A percentile compares a stretch with the other conserved stretches of the same genome.
Evolutionary conservation across 2,888 invertebrate species (phyloP).

Genomic region (Amphipoea oculea): DNA sequence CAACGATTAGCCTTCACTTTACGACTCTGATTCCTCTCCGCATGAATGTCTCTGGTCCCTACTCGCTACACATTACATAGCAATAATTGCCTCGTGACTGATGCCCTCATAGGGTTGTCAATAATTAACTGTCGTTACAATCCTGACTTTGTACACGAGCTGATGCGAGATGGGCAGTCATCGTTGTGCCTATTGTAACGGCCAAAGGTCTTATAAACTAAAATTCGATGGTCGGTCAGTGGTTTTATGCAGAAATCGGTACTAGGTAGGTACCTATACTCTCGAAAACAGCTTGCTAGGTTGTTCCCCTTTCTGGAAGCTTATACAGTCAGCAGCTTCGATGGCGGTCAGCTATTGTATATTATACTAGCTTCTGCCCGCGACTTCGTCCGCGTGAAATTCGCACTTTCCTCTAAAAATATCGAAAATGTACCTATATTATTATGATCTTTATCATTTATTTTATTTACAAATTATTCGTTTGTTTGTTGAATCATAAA

Average conservation of each 20-base stretch:
- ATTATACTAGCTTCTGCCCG: no score
- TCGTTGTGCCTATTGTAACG: background rate
- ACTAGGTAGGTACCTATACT: no score
- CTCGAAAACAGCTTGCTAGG: background rate
- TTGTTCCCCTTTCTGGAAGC: background rate
- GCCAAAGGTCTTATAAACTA: background rate
- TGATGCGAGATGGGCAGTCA: background rate
- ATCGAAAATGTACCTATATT: no score
- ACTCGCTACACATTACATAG: background rate
- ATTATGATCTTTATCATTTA: no score
- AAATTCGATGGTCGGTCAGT: background rate
- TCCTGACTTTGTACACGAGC: background rate
- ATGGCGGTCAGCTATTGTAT: background rate
- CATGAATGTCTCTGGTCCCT: background rate
- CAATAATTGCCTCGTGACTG: background rate
- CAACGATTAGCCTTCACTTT: slow-evolving; percentile 28
- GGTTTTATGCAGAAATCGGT: background rate
- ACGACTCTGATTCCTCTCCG: slow-evolving; percentile 23
- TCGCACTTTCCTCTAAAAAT: no score
- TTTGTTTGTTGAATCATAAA: no score
- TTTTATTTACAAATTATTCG: no score
- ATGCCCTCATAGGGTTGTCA: background rate
- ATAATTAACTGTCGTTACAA: background rate
- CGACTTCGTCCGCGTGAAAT: no score
- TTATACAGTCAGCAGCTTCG: background rate